Conservation (phyloP, 2,113 vertebrate species). For the Oceanites oceanicus region DNA sequence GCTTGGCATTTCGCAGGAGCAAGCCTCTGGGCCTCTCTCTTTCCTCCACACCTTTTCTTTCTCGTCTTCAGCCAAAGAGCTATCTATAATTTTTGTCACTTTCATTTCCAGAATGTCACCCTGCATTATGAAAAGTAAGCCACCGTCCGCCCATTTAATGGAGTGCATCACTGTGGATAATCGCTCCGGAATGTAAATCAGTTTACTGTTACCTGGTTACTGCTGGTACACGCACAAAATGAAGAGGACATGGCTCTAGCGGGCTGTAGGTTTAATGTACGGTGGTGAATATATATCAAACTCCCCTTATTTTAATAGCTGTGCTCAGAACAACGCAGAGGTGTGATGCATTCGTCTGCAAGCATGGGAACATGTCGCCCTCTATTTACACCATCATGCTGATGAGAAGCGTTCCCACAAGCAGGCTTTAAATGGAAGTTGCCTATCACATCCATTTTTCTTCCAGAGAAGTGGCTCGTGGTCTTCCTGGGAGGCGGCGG, state of each 20-base stretch:
- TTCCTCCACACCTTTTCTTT: background rate
- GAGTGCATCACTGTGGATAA: background rate
- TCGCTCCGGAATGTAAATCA: background rate
- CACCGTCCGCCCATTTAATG: background rate
- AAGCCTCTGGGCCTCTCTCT: background rate
- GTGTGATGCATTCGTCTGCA: background rate
- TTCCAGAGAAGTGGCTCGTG: background rate
- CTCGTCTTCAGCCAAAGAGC: background rate
- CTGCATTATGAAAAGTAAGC: conserved; percentile 47
- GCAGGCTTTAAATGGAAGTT: background rate
- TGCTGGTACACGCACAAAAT: background rate
- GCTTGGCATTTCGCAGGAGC: background rate
- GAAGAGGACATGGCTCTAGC: background rate
- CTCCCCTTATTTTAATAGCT: background rate
- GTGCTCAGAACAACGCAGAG: background rate
- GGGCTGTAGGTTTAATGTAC: background rate
- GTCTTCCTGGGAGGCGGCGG: fast-evolving
- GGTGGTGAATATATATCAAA: background rate
- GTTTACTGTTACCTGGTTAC: conserved; percentile 61
- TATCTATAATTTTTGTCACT: conserved; percentile 24
- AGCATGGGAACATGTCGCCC: background rate
- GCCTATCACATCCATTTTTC: background rate
- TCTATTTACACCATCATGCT: background rate
- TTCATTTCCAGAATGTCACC: conserved; percentile 22
- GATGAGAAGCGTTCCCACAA: background rate